Conservation (phyloP, 2,888 invertebrate genomes). For the Dynastes maya region DNA sequence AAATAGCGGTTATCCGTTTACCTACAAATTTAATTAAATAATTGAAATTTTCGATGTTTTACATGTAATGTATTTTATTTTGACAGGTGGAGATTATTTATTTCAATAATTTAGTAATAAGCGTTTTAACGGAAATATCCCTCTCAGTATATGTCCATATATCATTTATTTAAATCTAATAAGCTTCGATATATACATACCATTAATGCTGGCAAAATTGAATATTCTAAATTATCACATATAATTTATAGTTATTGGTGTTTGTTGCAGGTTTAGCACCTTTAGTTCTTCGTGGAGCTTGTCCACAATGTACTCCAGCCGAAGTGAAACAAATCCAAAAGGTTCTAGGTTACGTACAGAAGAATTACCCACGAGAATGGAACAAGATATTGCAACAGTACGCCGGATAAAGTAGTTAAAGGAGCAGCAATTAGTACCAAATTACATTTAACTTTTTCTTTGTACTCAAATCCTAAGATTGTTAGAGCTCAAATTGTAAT, state of each 20-base stretch:
- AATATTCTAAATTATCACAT: no score
- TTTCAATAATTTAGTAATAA: no score
- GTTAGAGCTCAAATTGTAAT: slow-evolving; percentile 3
- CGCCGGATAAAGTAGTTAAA: slow-evolving; percentile 70
- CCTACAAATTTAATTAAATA: no score
- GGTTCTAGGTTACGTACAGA: slow-evolving; percentile 82
- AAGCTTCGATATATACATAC: neutral
- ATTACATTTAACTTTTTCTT: neutral
- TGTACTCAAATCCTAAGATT: neutral
- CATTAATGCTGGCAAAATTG: no score
- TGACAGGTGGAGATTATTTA: no score
- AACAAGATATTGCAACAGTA: slow-evolving; percentile 81
- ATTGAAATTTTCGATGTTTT: neutral
- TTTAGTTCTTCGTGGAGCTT: slow-evolving; percentile 81
- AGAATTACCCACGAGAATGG: slow-evolving; percentile 86
- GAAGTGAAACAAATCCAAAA: slow-evolving; percentile 83
- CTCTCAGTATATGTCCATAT: neutral
- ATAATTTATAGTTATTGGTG: neutral
- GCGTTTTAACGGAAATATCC: no score
- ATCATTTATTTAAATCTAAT: slow-evolving; percentile 25
- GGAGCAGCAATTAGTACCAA: slow-evolving; percentile 16
- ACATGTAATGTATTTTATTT: slow-evolving; percentile 5
- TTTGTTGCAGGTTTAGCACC: slow-evolving; percentile 80
- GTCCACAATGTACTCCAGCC: slow-evolving; percentile 80
- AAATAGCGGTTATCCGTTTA: no score